These are phyloP conservation scores for Encarsia formosa DNA, from an alignment of 2,888 invertebrate species.

Conservation along the genomic window DNA sequence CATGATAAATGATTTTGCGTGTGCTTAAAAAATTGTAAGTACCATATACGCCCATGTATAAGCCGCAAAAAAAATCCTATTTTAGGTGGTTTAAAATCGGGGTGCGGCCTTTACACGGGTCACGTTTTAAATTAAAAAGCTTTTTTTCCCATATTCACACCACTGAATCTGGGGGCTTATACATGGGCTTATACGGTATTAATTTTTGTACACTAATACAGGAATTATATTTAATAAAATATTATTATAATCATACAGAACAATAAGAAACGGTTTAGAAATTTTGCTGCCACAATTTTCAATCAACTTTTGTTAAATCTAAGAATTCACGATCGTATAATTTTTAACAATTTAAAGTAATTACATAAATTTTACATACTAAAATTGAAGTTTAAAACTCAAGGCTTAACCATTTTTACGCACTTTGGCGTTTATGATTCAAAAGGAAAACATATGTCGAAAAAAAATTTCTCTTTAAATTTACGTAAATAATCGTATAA, in stretches of 20 bases:
- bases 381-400: conserved; percentile 31
- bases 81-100: too few species aligned
- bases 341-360: conserved; percentile 18
- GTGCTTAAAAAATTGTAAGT: conserved; percentile 22
- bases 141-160: too few species aligned
- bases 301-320: conserved; percentile 12
- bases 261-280: conserved; percentile 8
- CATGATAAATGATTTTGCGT: conserved; percentile 4
- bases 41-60: too few species aligned
- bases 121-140: too few species aligned
- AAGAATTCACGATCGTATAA: conserved; percentile 18
- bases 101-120: too few species aligned
- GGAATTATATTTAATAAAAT: conserved; percentile 35
- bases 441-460: too few species aligned
- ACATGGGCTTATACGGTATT: too few species aligned
- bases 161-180: too few species aligned
- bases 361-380: conserved; percentile 14
- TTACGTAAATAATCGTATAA: conserved; percentile 15
- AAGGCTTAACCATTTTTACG: too few species aligned
- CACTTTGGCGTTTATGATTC: too few species aligned
- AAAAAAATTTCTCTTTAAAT: conserved; percentile 24
- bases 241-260: conserved; percentile 32
- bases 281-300: conserved; percentile 10
- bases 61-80: too few species aligned
- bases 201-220: conserved; percentile 34